A percentile compares a stretch with the other conserved stretches of the same genome.
Evolutionary conservation across 2,113 vertebrate genomes (phyloP).

Genomic region (Tychaedon coryphoeus): DNA sequence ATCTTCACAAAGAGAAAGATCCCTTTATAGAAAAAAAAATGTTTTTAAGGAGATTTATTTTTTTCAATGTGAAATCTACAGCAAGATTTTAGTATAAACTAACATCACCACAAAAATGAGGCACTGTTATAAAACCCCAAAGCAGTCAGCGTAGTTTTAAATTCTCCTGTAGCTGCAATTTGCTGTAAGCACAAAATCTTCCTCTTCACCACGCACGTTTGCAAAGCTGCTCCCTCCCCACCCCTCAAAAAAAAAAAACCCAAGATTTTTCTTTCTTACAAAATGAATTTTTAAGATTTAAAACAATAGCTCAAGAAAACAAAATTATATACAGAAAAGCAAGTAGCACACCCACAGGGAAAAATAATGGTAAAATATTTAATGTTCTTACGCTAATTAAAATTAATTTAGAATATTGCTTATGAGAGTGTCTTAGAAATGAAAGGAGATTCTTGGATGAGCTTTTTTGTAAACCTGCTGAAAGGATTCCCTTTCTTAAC

Average conservation of each 20-base stretch:
- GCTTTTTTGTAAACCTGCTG: not conserved
- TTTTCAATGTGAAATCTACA: not conserved
- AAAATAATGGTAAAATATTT: not conserved
- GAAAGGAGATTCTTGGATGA: not conserved
- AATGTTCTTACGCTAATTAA: not conserved
- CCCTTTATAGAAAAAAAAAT: not conserved
- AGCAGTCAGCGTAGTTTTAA: not conserved
- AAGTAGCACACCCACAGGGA: not conserved
- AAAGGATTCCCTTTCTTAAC: constrained; percentile 33
- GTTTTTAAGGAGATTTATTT: not conserved
- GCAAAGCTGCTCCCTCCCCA: not conserved
- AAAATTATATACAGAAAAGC: not conserved
- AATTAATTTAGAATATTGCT: not conserved
- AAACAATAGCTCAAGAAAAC: not conserved
- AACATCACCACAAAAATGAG: not conserved
- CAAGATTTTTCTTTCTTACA: not conserved
- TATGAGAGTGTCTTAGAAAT: not conserved
- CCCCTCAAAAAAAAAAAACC: not conserved
- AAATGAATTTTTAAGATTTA: not conserved
- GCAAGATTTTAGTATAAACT: not conserved
- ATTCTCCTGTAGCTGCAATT: not conserved
- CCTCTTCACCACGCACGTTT: not conserved
- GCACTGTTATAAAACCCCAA: not conserved
- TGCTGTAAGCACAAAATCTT: not conserved
- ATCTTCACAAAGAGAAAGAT: not conserved